phyloP scores from a whole-genome alignment of 2,888 invertebrate genomes.

The Lingula anatina region DNA sequence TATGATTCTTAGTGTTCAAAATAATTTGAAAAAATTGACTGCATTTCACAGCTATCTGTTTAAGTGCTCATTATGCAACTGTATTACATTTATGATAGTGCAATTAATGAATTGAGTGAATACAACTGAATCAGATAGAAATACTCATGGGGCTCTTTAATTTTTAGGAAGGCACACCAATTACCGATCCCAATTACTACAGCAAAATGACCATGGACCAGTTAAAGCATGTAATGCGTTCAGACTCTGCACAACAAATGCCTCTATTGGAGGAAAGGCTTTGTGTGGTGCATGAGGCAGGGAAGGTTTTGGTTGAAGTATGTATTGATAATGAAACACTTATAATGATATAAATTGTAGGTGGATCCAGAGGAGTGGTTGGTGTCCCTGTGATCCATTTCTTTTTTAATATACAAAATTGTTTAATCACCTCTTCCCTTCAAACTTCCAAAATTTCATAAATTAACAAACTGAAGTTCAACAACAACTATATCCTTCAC shows the following conservation, averaged over 20 bases:
- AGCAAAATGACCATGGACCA: conserved; percentile 66
- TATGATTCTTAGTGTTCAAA: too few species aligned
- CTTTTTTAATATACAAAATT: too few species aligned
- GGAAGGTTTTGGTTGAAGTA: conserved; percentile 38
- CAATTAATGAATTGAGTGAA: too few species aligned
- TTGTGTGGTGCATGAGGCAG: conserved; percentile 64
- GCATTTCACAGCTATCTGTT: too few species aligned
- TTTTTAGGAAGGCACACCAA: conserved; percentile 69
- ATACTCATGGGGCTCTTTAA: neutral
- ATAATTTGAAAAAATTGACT: neutral
- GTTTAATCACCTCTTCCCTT: neutral
- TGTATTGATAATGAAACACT: neutral
- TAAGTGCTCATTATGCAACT: too few species aligned
- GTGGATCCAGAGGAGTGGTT: too few species aligned
- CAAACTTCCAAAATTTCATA: neutral
- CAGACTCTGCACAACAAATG: conserved; percentile 66
- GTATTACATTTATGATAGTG: too few species aligned
- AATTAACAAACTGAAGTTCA: too few species aligned
- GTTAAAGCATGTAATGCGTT: conserved; percentile 66
- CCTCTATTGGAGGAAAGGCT: conserved; percentile 76
- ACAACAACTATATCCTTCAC: too few species aligned
- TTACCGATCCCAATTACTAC: conserved; percentile 75
- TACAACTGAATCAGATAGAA: neutral
- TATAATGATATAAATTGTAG: too few species aligned
- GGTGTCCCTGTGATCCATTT: too few species aligned